Conservation (phyloP, 2,888 invertebrate species). For the Acanthosepion esculentum region DNA sequence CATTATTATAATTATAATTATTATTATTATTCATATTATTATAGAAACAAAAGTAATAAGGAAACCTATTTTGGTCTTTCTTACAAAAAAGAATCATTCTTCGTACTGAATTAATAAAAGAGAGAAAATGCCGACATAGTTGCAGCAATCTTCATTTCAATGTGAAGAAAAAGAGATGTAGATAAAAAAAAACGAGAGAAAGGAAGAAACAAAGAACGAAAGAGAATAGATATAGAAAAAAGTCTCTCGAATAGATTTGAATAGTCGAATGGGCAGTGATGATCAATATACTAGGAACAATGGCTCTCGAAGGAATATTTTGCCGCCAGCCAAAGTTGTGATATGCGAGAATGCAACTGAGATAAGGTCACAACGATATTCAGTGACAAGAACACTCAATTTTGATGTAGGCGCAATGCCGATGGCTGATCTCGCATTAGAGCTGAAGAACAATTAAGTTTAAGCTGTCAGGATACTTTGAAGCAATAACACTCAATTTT, state of each 20-base stretch:
- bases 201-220: neutral
- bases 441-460: neutral
- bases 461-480: conserved; percentile 33
- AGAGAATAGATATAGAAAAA: neutral
- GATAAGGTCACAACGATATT: conserved; percentile 20
- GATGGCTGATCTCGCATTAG: neutral
- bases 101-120: neutral
- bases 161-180: neutral
- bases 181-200: neutral
- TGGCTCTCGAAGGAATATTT: conserved; percentile 33
- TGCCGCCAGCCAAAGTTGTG: conserved; percentile 33
- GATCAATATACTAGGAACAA: neutral
- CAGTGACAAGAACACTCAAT: conserved; percentile 33
- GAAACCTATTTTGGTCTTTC: neutral
- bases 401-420: conserved; percentile 8
- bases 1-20: too few relatives aligned
- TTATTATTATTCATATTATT: too few relatives aligned
- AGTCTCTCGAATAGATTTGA: neutral
- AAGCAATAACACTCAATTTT: conserved; percentile 33
- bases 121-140: neutral
- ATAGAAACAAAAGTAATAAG: too few relatives aligned
- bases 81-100: neutral
- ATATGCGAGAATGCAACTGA: conserved; percentile 22
- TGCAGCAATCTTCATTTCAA: neutral
- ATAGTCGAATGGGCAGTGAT: neutral